Evolutionary conservation across 1,140 invertebrate species (phyloP).

Genomic region (Lepeophtheirus salmonis): DNA sequence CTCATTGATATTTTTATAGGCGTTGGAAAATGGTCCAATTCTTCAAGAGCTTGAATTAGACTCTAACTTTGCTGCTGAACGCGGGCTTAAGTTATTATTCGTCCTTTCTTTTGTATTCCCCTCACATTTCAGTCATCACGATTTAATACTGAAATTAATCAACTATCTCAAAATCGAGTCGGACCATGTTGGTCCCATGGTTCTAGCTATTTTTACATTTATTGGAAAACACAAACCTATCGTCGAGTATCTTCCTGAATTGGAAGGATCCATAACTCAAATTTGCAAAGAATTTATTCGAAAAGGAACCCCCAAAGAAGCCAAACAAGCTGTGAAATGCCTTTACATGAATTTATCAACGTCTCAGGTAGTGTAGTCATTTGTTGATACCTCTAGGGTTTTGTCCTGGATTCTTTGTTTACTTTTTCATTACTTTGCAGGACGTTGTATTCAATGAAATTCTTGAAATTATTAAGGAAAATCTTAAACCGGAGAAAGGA

Average conservation of each 20-base stretch:
- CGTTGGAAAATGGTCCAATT: slow-evolving; percentile 30
- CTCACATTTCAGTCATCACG: slow-evolving; percentile 66
- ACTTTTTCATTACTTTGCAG: no score
- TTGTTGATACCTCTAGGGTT: neutral
- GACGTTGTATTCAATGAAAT: slow-evolving; percentile 65
- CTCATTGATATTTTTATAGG: slow-evolving; percentile 4
- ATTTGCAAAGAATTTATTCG: slow-evolving; percentile 68
- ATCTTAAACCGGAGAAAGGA: slow-evolving; percentile 9
- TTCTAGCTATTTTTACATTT: slow-evolving; percentile 64
- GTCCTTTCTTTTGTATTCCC: slow-evolving; percentile 77
- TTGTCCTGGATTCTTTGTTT: slow-evolving; percentile 27
- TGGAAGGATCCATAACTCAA: slow-evolving; percentile 51
- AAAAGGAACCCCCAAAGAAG: slow-evolving; percentile 75
- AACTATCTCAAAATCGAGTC: slow-evolving; percentile 49
- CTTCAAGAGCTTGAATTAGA: slow-evolving; percentile 55
- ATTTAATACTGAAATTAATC: slow-evolving; percentile 58
- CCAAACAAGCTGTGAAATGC: slow-evolving; percentile 84
- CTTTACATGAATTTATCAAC: slow-evolving; percentile 54
- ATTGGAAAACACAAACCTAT: slow-evolving; percentile 64
- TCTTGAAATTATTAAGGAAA: slow-evolving; percentile 38
- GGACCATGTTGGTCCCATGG: slow-evolving; percentile 56
- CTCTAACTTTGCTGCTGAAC: slow-evolving; percentile 54
- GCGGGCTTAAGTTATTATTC: slow-evolving; percentile 56
- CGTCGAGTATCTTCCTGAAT: slow-evolving; percentile 47
- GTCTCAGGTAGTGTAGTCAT: no score